Evolutionary conservation across 2,113 vertebrate species (phyloP).

Genomic region (Passer montanus): DNA sequence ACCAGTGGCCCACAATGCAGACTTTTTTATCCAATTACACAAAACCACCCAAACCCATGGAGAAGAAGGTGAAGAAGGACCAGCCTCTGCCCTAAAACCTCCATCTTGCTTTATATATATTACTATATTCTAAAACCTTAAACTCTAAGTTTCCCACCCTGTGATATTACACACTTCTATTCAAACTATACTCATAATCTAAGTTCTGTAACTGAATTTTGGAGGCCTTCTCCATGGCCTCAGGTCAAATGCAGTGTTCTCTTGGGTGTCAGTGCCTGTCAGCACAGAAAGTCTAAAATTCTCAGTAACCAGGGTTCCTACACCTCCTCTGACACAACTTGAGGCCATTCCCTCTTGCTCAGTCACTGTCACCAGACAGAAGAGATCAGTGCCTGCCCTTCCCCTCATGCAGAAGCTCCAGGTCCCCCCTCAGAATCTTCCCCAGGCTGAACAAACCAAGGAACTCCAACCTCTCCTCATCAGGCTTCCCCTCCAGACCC

Average conservation of each 20-base stretch:
- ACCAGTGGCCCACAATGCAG: rapidly evolving
- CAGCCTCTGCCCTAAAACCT: neutral
- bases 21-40: neutral
- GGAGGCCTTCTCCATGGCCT: neutral
- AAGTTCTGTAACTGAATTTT: neutral
- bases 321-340: neutral
- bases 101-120: neutral
- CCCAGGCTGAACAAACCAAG: no score
- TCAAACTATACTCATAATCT: neutral
- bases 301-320: neutral
- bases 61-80: neutral
- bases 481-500: neutral
- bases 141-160: neutral
- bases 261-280: neutral
- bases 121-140: neutral
- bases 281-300: neutral
- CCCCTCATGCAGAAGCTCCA: neutral
- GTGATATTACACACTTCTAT: neutral
- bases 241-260: neutral
- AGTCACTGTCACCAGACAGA: neutral
- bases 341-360: neutral
- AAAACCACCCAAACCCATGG: neutral
- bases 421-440: neutral
- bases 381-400: neutral
- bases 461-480: neutral